Base-by-base conservation (phyloP, 2,113 vertebrate species). In the Rana temporaria region DNA sequence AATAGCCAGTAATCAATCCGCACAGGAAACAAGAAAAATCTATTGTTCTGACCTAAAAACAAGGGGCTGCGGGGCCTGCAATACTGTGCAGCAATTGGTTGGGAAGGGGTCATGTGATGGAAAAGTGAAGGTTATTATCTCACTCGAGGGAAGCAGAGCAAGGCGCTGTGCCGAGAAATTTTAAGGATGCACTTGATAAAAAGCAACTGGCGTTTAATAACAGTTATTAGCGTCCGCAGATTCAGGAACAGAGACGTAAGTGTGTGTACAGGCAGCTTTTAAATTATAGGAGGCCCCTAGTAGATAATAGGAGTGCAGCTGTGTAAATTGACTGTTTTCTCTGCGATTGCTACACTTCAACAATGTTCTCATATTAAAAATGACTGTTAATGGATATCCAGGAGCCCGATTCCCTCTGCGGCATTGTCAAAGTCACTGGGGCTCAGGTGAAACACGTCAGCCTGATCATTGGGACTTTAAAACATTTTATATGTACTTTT, bases 11-110 rank as follows among this genome's bases (percentile, higher is more conserved):
- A 68, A 79, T 79, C 77, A 79, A 32, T 24, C 48, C 30, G n/a
- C n/a, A 17, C 14, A 11, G 53, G 18, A 32, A 59, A 68, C 12
- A 34, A 56, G 26, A 68, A 67, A 19, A 68, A 79, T 79, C 77
- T 68, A 79, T 68, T 79, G 64, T 79, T 68, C 77, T 79, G 76
- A 79, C 76, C 64, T 67, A 68, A 79, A 79, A 79, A 78, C 24
- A 68, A 52, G 42, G 38, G 26, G 53, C 26, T 24, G 56, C 34
- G 22, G 30, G 48, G 55, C 60, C 48, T 66, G 24, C 26, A n/a
- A 18, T 15, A 18, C 48, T 6, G 76, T 16, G 11, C 7, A 1
- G 0, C n/a, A 63, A 66, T 78, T 67, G 76, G 76, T 24, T 5
- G 42, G 34, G 24, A 19, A 19, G 2, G 14, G 17, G 9, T 53